Conservation (phyloP, 2,797 vertebrate genomes). For the Ptychadena robeensis region DNA sequence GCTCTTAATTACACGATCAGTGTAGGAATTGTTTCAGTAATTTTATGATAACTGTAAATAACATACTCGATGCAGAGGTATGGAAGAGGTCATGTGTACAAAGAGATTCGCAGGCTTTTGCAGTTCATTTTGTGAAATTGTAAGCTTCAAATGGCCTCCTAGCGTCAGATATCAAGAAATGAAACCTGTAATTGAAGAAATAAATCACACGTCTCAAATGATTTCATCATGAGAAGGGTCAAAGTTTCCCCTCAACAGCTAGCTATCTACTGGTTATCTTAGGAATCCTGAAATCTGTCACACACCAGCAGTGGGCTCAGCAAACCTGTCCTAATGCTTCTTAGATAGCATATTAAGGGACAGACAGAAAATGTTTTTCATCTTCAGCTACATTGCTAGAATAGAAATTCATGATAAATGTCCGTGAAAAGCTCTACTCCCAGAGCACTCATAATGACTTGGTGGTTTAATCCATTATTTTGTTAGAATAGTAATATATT, state of each 20-base stretch:
- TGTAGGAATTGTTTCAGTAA: background rate
- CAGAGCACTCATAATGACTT: background rate
- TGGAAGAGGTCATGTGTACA: constrained; percentile 48
- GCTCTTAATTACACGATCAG: background rate
- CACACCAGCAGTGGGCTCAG: constrained; percentile 34
- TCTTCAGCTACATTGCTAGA: constrained; percentile 5
- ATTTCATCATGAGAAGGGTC: constrained; percentile 47
- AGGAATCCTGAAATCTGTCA: constrained; percentile 53
- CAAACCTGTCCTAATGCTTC: constrained; percentile 47
- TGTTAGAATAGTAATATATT: background rate
- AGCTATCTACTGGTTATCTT: constrained; percentile 57
- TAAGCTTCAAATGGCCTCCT: constrained; percentile 64
- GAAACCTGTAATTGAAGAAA: constrained; percentile 67
- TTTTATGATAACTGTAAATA: constrained; percentile 19
- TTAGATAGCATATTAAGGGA: constrained; percentile 38
- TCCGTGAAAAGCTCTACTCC: background rate
- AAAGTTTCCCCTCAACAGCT: constrained; percentile 54
- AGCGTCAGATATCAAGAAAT: constrained; percentile 66
- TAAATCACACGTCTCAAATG: constrained; percentile 64
- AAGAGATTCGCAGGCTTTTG: constrained; percentile 60
- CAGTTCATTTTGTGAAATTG: constrained; percentile 67
- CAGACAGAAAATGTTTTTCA: constrained; percentile 44
- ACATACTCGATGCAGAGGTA: background rate
- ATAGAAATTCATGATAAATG: constrained; percentile 15
- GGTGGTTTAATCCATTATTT: constrained; percentile 9